Evolutionary conservation across 2,797 vertebrate genomes (phyloP).

Genomic region (Pangasius sanitwongsei): DNA sequence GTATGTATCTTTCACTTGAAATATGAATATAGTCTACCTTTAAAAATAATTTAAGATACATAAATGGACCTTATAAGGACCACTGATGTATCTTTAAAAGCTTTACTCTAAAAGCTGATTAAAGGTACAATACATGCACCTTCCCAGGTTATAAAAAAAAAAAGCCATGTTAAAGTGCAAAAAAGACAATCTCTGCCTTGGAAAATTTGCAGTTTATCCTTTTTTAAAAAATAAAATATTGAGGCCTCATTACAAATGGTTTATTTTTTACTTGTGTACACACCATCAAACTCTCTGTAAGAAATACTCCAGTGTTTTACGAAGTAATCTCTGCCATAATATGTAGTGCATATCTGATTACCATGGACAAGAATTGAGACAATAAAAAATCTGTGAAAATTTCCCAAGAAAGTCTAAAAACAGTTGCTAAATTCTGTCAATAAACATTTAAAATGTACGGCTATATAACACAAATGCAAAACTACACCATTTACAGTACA

Average conservation of each 20-base stretch:
- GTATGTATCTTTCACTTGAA: neutral
- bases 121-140: neutral
- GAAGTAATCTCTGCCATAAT: neutral
- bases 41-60: neutral
- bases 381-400: neutral
- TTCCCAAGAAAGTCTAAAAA: neutral
- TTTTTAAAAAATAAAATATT: neutral
- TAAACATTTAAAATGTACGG: neutral
- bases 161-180: neutral
- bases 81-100: neutral
- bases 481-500: neutral
- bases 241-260: neutral
- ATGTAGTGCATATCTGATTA: neutral
- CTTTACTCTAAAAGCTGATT: neutral
- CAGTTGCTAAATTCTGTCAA: neutral
- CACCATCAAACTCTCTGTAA: neutral
- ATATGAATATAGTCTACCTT: neutral
- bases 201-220: neutral
- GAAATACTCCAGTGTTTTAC: neutral
- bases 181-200: neutral
- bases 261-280: neutral
- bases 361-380: neutral
- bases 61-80: neutral
- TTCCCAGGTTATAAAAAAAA: neutral
- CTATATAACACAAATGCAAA: neutral